Conservation (phyloP, 2,113 vertebrate genomes). For the Cariama cristata region DNA sequence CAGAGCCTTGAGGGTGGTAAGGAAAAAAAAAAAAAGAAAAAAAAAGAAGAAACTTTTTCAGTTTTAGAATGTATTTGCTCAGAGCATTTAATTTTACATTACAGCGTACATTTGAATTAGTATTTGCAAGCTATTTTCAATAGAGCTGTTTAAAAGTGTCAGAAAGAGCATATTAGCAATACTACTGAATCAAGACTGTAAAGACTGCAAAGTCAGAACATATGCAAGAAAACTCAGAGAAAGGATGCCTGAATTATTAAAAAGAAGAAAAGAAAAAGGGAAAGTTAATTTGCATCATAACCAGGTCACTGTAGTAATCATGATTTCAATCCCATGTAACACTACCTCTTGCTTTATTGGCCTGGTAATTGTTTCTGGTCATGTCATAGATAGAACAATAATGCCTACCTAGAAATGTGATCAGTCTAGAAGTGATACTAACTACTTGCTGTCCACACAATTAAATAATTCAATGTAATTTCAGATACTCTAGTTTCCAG, state of each 20-base stretch:
- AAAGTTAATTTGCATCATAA: slow-evolving; percentile 85
- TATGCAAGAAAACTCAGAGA: neutral
- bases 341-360: slow-evolving; percentile 78
- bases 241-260: slow-evolving; percentile 82
- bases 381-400: slow-evolving; percentile 79
- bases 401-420: slow-evolving; percentile 88
- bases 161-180: slow-evolving; percentile 23
- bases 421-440: slow-evolving; percentile 84
- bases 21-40: neutral
- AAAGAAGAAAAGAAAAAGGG: slow-evolving; percentile 66
- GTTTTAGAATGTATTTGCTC: neutral
- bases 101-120: neutral
- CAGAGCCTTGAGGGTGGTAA: neutral
- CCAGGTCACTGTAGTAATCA: slow-evolving; percentile 76
- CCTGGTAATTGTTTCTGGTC: slow-evolving; percentile 87
- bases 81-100: neutral
- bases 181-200: neutral
- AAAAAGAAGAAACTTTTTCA: neutral
- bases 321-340: slow-evolving; percentile 83
- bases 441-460: slow-evolving; percentile 84
- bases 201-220: neutral
- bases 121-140: slow-evolving; percentile 21
- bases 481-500: slow-evolving; percentile 86
- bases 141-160: neutral
- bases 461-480: slow-evolving; percentile 98